Percentiles rank a stretch among this genome's conserved stretches.
phyloP scores from a whole-genome alignment of 2,888 invertebrate species.

The Eremobia ochroleuca region DNA sequence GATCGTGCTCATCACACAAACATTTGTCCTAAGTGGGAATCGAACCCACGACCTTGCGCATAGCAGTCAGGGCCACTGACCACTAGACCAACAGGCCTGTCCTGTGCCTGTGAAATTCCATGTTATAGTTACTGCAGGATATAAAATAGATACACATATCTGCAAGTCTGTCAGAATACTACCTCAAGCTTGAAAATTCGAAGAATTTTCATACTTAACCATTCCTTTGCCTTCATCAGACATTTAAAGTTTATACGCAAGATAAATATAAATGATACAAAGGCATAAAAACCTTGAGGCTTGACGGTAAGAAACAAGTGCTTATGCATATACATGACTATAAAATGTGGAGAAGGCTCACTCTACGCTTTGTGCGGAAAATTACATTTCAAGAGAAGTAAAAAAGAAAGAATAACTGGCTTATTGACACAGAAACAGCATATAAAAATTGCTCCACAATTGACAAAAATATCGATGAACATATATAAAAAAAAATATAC shows the following conservation, averaged over 20 bases:
- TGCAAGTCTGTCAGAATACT: neutral
- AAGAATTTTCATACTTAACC: constrained; percentile 20
- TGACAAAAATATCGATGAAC: neutral
- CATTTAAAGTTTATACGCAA: constrained; percentile 15
- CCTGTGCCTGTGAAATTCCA: too few relatives aligned
- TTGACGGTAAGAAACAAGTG: constrained; percentile 23
- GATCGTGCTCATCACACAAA: too few relatives aligned
- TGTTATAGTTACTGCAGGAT: constrained; percentile 14
- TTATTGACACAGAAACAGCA: neutral
- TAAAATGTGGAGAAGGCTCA: constrained; percentile 37
- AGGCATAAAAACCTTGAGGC: constrained; percentile 19
- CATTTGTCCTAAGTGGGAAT: too few relatives aligned
- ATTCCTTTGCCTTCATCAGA: constrained; percentile 35
- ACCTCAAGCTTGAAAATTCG: neutral
- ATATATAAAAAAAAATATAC: too few relatives aligned
- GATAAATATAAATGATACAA: constrained; percentile 43
- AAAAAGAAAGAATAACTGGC: neutral
- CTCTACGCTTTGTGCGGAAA: neutral
- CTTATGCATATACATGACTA: constrained; percentile 37
- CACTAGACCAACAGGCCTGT: too few relatives aligned
- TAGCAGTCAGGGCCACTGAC: too few relatives aligned
- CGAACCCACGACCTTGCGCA: too few relatives aligned
- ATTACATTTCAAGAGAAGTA: neutral
- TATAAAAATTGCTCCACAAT: neutral
- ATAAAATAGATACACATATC: neutral